These are phyloP conservation scores for Polyploca ridens DNA, from an alignment of 2,888 invertebrate genomes.

Conservation along the genomic window DNA sequence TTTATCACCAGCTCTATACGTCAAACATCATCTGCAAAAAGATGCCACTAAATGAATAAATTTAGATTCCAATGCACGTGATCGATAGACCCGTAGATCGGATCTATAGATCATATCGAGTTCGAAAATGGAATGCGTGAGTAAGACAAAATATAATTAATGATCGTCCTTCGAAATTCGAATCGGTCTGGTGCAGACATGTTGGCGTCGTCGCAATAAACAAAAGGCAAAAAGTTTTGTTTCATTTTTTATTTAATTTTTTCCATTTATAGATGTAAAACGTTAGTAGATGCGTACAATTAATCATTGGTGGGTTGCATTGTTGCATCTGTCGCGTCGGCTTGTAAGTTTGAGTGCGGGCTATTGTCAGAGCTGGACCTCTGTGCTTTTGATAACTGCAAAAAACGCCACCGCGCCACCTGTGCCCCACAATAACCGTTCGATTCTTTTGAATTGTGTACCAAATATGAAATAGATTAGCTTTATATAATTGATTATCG, in stretches of 20 bases:
- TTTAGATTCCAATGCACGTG: constrained; percentile 79
- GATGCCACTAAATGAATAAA: constrained; percentile 81
- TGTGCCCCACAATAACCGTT: constrained; percentile 47
- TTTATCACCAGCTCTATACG: constrained; percentile 60
- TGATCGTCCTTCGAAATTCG: constrained; percentile 80
- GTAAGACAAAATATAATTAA: constrained; percentile 85
- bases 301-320: constrained; percentile 74
- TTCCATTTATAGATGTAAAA: constrained; percentile 66
- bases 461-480: constrained; percentile 54
- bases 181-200: constrained; percentile 82
- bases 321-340: constrained; percentile 79
- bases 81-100: constrained; percentile 82
- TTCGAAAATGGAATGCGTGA: constrained; percentile 83
- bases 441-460: constrained; percentile 41
- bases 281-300: constrained; percentile 71
- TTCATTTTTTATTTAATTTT: constrained; percentile 62
- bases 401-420: constrained; percentile 67
- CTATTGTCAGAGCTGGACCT: constrained; percentile 69
- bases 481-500: background rate
- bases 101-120: constrained; percentile 84
- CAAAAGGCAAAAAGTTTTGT: constrained; percentile 79
- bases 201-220: constrained; percentile 82
- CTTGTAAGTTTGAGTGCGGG: constrained; percentile 56
- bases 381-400: constrained; percentile 58
- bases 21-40: constrained; percentile 78